These are phyloP conservation scores for Caenorhabditis uteleia DNA, from an alignment of 2,888 invertebrate genomes.

Conservation along the genomic window DNA sequence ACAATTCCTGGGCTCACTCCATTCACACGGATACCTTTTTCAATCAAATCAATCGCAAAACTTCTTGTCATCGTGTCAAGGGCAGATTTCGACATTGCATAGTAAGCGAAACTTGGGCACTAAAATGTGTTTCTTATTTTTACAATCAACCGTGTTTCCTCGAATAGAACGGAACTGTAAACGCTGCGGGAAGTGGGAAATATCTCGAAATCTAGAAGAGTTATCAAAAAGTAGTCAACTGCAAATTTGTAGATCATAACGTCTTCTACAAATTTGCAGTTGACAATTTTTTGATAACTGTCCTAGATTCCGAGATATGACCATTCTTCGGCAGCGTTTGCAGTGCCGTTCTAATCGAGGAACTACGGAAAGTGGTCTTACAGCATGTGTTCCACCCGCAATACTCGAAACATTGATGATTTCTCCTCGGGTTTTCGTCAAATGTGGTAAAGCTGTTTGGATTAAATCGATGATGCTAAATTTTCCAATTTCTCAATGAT, in stretches of 20 bases:
- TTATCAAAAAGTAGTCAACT: too few species aligned
- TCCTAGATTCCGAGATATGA: too few species aligned
- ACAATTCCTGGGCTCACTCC: constrained; percentile 19
- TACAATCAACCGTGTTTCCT: too few species aligned
- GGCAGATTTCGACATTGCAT: constrained; percentile 24
- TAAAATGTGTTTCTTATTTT: too few species aligned
- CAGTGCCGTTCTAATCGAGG: background rate
- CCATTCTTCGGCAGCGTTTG: too few species aligned
- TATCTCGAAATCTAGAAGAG: too few species aligned
- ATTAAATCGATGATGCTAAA: constrained; percentile 36
- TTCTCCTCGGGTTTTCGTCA: constrained; percentile 20
- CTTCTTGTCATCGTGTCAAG: constrained; percentile 27
- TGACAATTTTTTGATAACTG: too few species aligned
- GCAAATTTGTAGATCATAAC: too few species aligned
- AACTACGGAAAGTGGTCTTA: background rate
- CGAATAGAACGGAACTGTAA: too few species aligned
- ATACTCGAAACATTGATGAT: constrained; percentile 31
- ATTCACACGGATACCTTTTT: constrained; percentile 9
- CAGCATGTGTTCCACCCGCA: constrained; percentile 21
- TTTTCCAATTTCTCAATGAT: constrained; percentile 18
- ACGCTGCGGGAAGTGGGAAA: too few species aligned
- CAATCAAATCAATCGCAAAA: constrained; percentile 9
- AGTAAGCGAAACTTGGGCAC: constrained; percentile 8
- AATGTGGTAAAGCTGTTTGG: constrained; percentile 13
- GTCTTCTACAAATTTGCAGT: too few species aligned